Evolutionary conservation across 1,140 invertebrate genomes (phyloP).

Genomic region (Daktulosphaira vitifoliae): DNA sequence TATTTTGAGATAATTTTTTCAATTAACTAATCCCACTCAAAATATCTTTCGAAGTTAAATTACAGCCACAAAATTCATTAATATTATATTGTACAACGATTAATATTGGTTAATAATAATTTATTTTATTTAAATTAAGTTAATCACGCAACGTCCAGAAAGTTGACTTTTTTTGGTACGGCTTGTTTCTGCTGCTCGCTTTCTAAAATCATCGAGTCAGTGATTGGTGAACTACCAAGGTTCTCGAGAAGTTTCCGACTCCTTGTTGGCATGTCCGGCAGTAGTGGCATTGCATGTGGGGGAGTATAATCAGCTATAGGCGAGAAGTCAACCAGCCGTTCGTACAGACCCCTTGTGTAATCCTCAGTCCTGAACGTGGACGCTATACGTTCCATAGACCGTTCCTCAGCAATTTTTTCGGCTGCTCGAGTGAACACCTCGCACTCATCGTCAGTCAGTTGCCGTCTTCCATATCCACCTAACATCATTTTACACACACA

Average conservation of each 20-base stretch:
- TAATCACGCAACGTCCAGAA: not conserved
- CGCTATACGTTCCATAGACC: constrained; percentile 48
- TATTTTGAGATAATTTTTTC: too few relatives aligned
- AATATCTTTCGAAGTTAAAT: too few relatives aligned
- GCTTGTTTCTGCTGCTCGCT: constrained; percentile 26
- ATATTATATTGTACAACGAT: too few relatives aligned
- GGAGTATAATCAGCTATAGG: constrained; percentile 48
- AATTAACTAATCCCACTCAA: too few relatives aligned
- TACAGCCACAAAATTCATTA: too few relatives aligned
- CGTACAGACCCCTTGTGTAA: constrained; percentile 44
- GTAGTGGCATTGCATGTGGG: constrained; percentile 52
- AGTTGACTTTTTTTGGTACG: constrained; percentile 43
- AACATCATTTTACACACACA: constrained; percentile 6
- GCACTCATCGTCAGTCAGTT: constrained; percentile 21
- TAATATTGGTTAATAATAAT: too few relatives aligned
- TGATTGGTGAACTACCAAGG: constrained; percentile 50
- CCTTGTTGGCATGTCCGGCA: constrained; percentile 54
- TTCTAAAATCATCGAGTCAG: constrained; percentile 39
- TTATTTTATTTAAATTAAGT: too few relatives aligned
- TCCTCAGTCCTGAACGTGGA: constrained; percentile 49
- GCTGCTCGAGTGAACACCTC: constrained; percentile 2
- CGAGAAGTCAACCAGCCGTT: constrained; percentile 45
- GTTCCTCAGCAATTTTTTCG: constrained; percentile 45
- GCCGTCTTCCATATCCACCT: constrained; percentile 23
- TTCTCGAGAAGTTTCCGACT: constrained; percentile 54